phyloP scores from a whole-genome alignment of 2,113 vertebrate species.

The Ovis canadensis region DNA sequence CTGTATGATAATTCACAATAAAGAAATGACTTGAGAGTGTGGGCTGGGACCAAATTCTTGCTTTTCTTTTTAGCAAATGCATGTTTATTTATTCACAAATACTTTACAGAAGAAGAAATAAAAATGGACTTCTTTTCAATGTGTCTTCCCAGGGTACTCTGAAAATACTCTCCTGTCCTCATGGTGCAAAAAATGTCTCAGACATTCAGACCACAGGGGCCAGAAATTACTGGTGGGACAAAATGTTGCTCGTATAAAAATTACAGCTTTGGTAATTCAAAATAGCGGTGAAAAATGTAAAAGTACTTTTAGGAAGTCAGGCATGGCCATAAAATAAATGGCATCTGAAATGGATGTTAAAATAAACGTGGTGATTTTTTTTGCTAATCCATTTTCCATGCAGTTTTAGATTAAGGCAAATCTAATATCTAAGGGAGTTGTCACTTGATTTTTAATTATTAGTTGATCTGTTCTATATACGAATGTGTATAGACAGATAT shows the following conservation, averaged over 20 bases:
- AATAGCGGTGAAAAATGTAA: background rate
- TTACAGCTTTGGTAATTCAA: background rate
- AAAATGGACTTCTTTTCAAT: conserved; percentile 1
- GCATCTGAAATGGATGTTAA: conserved; percentile 33
- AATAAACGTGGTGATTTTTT: conserved; percentile 27
- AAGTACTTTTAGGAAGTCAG: conserved; percentile 29
- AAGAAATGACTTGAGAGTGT: conserved; percentile 31
- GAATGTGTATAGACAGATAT: background rate
- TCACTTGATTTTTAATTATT: conserved; percentile 36
- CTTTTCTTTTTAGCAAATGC: conserved; percentile 36
- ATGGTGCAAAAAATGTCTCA: background rate
- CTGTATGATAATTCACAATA: conserved; percentile 64
- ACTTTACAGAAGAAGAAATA: background rate
- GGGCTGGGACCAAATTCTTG: background rate
- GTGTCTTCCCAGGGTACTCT: background rate
- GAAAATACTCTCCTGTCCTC: background rate
- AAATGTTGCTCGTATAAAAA: background rate
- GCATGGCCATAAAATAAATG: background rate
- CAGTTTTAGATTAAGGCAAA: conserved; percentile 51
- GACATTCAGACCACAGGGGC: background rate
- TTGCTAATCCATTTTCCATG: conserved; percentile 38
- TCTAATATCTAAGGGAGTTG: background rate
- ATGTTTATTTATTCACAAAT: conserved; percentile 17
- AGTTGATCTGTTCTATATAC: background rate
- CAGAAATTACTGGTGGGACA: background rate